A percentile compares a stretch with the other conserved stretches of the same genome.
These are phyloP conservation scores for Listronotus bonariensis DNA, from an alignment of 1,140 invertebrate species.

Conservation along the genomic window DNA sequence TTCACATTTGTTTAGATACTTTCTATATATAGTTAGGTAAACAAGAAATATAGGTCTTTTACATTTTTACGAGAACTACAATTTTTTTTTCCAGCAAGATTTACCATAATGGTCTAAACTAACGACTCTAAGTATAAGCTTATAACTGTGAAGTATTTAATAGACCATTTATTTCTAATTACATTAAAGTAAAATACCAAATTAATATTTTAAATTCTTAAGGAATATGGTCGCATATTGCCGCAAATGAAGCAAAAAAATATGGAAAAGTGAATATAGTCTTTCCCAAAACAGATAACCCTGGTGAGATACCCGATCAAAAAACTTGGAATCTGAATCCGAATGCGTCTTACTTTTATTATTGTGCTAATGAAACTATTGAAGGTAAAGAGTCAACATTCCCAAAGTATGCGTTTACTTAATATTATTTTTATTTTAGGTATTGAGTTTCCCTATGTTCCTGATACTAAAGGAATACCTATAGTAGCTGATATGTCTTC, in stretches of 20 bases:
- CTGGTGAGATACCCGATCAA: conserved; percentile 70
- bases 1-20: too few species aligned
- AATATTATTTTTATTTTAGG: conserved; percentile 17
- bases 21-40: too few species aligned
- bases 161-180: background rate
- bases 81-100: too few species aligned
- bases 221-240: conserved; percentile 88
- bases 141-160: background rate
- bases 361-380: conserved; percentile 97
- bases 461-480: conserved; percentile 78
- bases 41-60: too few species aligned
- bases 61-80: too few species aligned
- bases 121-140: background rate
- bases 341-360: conserved; percentile 96
- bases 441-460: conserved; percentile 82
- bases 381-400: conserved; percentile 70
- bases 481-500: conserved; percentile 97
- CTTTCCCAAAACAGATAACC: conserved; percentile 72
- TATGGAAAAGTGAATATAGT: conserved; percentile 91
- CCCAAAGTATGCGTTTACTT: background rate
- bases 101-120: too few species aligned
- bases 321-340: conserved; percentile 81
- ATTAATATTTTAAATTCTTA: background rate
- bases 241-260: conserved; percentile 92
- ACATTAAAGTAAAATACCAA: background rate